Evolutionary conservation across 2,888 invertebrate species (phyloP).

Genomic region (Tetranychus truncatus): DNA sequence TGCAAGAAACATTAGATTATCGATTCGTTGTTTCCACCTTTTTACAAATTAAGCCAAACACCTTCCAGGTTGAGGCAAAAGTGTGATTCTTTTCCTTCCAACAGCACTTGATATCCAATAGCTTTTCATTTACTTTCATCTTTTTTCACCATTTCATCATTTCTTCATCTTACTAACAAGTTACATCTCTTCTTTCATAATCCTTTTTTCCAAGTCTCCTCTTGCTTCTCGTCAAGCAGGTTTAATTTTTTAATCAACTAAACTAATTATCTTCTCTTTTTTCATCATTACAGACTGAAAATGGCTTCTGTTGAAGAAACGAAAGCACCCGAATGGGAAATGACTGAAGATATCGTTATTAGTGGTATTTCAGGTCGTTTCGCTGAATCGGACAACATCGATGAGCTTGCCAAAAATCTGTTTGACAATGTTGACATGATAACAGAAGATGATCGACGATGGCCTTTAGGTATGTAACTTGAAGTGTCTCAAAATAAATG

Average conservation of each 20-base stretch:
- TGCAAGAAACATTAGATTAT: too few relatives aligned
- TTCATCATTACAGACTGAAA: not conserved
- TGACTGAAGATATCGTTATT: slow-evolving; percentile 55
- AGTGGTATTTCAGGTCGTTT: slow-evolving; percentile 64
- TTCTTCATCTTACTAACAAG: too few relatives aligned
- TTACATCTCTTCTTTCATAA: too few relatives aligned
- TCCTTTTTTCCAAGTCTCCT: too few relatives aligned
- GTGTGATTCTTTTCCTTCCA: too few relatives aligned
- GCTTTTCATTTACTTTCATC: too few relatives aligned
- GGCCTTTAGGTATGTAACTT: slow-evolving; percentile 36
- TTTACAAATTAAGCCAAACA: too few relatives aligned
- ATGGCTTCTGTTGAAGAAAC: not conserved
- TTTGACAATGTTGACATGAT: slow-evolving; percentile 79
- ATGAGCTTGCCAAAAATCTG: slow-evolving; percentile 77
- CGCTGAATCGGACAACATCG: slow-evolving; percentile 73
- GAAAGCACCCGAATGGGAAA: slow-evolving; percentile 16
- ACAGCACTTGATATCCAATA: too few relatives aligned
- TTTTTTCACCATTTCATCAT: too few relatives aligned
- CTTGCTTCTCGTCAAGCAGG: not conserved
- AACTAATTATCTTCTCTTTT: not conserved
- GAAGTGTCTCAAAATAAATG: too few relatives aligned
- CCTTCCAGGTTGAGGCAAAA: too few relatives aligned
- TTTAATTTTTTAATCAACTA: not conserved
- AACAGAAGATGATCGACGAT: slow-evolving; percentile 72
- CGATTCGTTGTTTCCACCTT: too few relatives aligned